A percentile compares a stretch with the other conserved stretches of the same genome.
These are phyloP conservation scores for Narcine bancroftii DNA, from an alignment of 2,113 vertebrate genomes.

Conservation along the genomic window DNA sequence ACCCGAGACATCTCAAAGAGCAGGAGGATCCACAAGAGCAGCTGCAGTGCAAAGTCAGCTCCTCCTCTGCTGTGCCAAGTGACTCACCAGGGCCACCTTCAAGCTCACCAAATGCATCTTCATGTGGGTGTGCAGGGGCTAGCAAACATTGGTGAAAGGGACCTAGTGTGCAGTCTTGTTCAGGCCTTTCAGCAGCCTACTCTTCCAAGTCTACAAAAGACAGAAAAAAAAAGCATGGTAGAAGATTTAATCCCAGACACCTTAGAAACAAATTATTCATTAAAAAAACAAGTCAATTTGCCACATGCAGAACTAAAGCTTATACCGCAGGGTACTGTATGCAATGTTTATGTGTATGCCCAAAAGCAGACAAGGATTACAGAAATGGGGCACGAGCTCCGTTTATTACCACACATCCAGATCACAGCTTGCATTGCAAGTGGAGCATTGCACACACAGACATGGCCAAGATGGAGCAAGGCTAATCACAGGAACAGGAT, in stretches of 20 bases:
- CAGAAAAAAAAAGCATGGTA: background rate
- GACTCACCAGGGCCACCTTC: background rate
- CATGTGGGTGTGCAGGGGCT: background rate
- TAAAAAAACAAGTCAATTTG: background rate
- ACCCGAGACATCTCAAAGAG: background rate
- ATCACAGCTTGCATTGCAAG: background rate
- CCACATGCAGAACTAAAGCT: too few relatives aligned
- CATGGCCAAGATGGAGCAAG: background rate
- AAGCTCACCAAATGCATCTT: conserved; percentile 10
- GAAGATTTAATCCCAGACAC: background rate
- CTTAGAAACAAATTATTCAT: background rate
- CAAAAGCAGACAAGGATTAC: too few relatives aligned
- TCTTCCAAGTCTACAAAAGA: background rate
- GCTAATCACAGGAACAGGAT: background rate
- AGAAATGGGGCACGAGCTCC: too few relatives aligned
- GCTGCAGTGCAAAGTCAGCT: background rate
- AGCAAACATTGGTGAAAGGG: conserved; percentile 2
- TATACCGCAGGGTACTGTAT: too few relatives aligned
- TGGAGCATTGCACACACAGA: background rate
- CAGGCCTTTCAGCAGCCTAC: background rate
- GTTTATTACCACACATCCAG: too few relatives aligned
- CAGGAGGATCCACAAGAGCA: too few relatives aligned
- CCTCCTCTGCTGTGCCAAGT: background rate
- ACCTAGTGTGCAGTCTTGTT: background rate
- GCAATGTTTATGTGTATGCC: too few relatives aligned